A percentile compares a stretch with the other conserved stretches of the same genome.
Evolutionary conservation across 2,797 vertebrate genomes (phyloP).

Genomic region (Choloepus didactylus): DNA sequence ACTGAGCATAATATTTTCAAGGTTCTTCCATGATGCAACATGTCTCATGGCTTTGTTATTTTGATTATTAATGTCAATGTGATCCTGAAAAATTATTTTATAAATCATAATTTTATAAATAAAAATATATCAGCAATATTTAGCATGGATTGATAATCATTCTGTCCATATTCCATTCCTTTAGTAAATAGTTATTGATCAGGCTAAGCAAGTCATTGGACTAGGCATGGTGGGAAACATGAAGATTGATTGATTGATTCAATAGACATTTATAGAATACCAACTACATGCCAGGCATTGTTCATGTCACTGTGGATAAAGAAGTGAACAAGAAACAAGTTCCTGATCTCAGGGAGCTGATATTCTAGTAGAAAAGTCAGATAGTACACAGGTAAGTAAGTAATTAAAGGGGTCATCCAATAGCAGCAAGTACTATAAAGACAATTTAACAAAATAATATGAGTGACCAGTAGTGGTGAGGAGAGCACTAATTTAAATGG

Average conservation of each 20-base stretch:
- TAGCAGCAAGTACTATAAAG: neutral
- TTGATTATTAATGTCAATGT: slow-evolving; percentile 45
- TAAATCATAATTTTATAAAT: slow-evolving; percentile 47
- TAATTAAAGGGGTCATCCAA: neutral
- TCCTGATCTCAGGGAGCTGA: slow-evolving; percentile 1
- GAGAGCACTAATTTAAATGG: neutral
- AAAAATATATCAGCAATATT: slow-evolving; percentile 58
- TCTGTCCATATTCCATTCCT: neutral
- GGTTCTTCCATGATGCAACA: too few species aligned
- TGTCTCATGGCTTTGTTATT: neutral
- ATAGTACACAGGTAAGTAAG: slow-evolving; percentile 17
- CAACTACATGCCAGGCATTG: neutral
- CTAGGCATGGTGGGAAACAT: slow-evolving; percentile 5
- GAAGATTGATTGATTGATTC: slow-evolving; percentile 30
- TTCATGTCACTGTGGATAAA: neutral
- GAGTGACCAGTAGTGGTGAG: neutral
- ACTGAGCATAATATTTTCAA: too few species aligned
- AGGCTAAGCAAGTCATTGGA: neutral
- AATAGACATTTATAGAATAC: slow-evolving; percentile 1
- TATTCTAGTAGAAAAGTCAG: neutral
- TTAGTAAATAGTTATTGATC: slow-evolving; percentile 56
- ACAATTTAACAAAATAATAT: slow-evolving; percentile 20
- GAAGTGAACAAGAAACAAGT: slow-evolving; percentile 22
- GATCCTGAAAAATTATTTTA: slow-evolving; percentile 13
- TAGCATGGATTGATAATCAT: neutral